Evolutionary conservation across 2,113 vertebrate genomes (phyloP).

Genomic region (Catharus fuscescens): DNA sequence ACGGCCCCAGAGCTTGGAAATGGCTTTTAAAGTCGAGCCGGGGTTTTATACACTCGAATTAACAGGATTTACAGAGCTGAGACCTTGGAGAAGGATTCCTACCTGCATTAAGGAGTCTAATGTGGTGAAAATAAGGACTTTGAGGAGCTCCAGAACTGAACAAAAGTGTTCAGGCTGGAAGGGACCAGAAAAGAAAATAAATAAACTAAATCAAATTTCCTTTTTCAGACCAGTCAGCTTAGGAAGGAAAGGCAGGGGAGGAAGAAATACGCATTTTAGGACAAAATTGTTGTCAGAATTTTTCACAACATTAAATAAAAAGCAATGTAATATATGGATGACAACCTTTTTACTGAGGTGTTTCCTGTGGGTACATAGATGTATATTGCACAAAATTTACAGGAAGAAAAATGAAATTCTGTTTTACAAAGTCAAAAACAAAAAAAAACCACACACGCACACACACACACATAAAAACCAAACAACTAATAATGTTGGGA

Average conservation of each 20-base stretch:
- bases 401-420: constrained; percentile 38
- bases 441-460: not conserved
- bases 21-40: not conserved
- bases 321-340: constrained; percentile 69
- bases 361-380: constrained; percentile 63
- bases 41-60: not conserved
- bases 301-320: constrained; percentile 74
- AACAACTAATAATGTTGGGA: not conserved
- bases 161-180: not conserved
- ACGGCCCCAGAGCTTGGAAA: not conserved
- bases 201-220: constrained; percentile 73
- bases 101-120: not conserved
- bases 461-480: not conserved
- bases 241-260: constrained; percentile 43
- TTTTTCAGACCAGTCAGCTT: constrained; percentile 19
- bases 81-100: not conserved
- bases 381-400: constrained; percentile 70
- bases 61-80: not conserved
- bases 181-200: constrained; percentile 73
- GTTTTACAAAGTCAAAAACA: not conserved
- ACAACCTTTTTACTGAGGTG: constrained; percentile 65
- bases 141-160: not conserved
- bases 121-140: not conserved
- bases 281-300: constrained; percentile 42
- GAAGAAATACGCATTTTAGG: constrained; percentile 59